phyloP scores from a whole-genome alignment of 2,113 vertebrate genomes.

The Cettia cetti region DNA sequence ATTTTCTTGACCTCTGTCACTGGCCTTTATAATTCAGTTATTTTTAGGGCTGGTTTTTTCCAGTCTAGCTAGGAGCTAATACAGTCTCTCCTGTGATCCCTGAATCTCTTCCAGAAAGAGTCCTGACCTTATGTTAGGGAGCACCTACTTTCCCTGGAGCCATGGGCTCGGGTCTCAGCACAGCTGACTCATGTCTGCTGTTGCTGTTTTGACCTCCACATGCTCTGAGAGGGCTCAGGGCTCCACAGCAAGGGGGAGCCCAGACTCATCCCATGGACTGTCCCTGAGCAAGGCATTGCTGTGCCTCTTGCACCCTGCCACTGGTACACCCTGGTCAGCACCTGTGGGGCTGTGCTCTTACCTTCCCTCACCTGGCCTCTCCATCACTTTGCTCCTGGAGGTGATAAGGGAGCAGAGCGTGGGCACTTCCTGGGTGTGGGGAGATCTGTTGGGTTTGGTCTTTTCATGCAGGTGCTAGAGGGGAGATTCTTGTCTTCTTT shows the following conservation, averaged over 20 bases:
- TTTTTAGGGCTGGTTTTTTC: neutral
- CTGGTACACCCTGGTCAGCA: neutral
- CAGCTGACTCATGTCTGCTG: neutral
- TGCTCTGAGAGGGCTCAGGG: neutral
- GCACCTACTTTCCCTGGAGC: neutral
- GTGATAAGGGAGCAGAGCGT: neutral
- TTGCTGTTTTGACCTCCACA: neutral
- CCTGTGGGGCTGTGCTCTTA: neutral
- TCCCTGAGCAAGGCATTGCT: neutral
- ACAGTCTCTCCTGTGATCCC: neutral
- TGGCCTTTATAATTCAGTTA: neutral
- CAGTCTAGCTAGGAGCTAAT: neutral
- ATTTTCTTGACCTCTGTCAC: neutral
- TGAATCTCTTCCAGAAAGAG: neutral
- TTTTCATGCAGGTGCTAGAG: neutral
- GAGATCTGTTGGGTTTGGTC: neutral
- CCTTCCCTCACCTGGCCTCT: neutral
- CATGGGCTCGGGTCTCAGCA: neutral
- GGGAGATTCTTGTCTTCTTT: constrained; percentile 48
- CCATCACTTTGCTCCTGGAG: neutral
- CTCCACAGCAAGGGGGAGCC: neutral
- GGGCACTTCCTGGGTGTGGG: neutral
- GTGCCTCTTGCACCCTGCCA: fast-evolving
- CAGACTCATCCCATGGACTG: neutral
- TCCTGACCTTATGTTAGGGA: neutral